Evolutionary conservation across 2,888 invertebrate genomes (phyloP).

Genomic region (Mimumesa dahlbomi): DNA sequence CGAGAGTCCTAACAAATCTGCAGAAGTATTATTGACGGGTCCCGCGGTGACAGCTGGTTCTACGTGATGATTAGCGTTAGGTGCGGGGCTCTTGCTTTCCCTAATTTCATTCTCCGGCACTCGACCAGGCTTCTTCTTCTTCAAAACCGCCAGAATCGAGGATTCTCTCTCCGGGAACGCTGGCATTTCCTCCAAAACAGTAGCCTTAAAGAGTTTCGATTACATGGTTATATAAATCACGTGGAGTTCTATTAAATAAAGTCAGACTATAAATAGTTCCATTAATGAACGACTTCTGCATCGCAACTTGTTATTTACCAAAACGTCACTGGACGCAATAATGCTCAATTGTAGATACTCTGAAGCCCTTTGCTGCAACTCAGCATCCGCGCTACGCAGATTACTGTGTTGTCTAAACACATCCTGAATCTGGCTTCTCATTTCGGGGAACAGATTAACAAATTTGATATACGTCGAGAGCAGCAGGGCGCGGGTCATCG

Average conservation of each 20-base stretch:
- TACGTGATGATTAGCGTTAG: conserved; percentile 81
- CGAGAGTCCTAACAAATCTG: conserved; percentile 93
- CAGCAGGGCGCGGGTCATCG: conserved; percentile 96
- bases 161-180: conserved; percentile 99
- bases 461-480: conserved; percentile 99
- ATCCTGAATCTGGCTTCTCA: conserved; percentile 96
- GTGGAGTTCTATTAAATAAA: not conserved
- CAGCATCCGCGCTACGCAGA: conserved; percentile 98
- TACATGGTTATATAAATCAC: not conserved
- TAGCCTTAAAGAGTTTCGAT: conserved; percentile 84
- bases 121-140: conserved; percentile 98
- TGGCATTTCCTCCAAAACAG: conserved; percentile 99
- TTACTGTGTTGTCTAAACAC: conserved; percentile 97
- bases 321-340: conserved; percentile 97
- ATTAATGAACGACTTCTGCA: too few relatives aligned
- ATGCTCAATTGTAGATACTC: conserved; percentile 98
- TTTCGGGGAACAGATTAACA: conserved; percentile 99
- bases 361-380: conserved; percentile 98
- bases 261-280: too few relatives aligned
- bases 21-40: conserved; percentile 83
- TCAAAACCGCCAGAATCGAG: conserved; percentile 97
- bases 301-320: conserved; percentile 83
- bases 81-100: conserved; percentile 89
- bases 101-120: conserved; percentile 94
- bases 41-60: conserved; percentile 71